Base-by-base conservation (phyloP, 2,797 vertebrate genomes). In the Phoebastria nigripes region DNA sequence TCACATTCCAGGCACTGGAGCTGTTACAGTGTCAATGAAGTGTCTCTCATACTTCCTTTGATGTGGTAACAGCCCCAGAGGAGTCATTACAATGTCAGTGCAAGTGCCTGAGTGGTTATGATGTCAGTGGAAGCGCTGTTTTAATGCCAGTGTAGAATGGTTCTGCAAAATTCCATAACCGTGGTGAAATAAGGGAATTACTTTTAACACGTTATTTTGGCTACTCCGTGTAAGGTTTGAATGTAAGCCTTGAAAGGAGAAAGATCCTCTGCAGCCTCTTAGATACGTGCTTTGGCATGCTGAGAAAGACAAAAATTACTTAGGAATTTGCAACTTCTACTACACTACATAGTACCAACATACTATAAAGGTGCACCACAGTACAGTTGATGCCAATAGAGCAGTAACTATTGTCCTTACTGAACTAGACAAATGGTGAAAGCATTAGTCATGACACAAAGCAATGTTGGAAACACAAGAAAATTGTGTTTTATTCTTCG, bases 11-110 rank as follows among this genome's bases (percentile, higher is more conserved):
- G 93, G 87, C 83, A 9, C 35, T 76, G 47, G 92, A 91, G 84
- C 82, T 93, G 73, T 93, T 96, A 85, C 6, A 7, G 49, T 96
- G 94, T 95, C 97, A 94, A 42, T 95, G 91, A 97, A 95, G 87
- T 94, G 70, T 95, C 94, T 97, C 87, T 85, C 80, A 62, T 52
- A 20, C 88, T 97, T 87, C 58, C 55, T 74, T 3, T 28, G 28
- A 78, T 54, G 70, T 37, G 84, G 58, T 78, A 94, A 95, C 17
- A 56, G 85, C 80, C 96, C 91, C 97, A 54, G 22, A 74, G 95
- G 94, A 96, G 86, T 81, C 84, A 81, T 96, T 96, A 49, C 37
- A 3, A 4, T 78, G 76, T 96, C 92, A 85, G 3, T 12, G 22
- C 28, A 31, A 78, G 86, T 89, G 67, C 41, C 65, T 87, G 58